A percentile compares a stretch with the other conserved stretches of the same genome.
phyloP scores from a whole-genome alignment of 2,113 vertebrate genomes.

The Dermatemys mawii region DNA sequence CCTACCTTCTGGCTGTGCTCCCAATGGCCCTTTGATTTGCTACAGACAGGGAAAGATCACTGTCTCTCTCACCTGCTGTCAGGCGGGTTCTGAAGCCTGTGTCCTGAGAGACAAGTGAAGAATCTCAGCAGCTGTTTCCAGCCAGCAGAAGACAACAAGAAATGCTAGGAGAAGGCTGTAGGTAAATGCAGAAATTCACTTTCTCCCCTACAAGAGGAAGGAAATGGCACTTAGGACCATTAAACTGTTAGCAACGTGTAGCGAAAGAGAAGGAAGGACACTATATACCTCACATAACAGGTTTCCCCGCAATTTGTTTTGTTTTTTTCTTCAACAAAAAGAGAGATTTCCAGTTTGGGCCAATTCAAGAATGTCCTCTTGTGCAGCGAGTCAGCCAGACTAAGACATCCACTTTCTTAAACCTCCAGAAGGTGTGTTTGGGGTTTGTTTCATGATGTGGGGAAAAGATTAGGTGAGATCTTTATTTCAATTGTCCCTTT shows the following conservation, averaged over 20 bases:
- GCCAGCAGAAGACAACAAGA: neutral
- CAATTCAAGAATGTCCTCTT: neutral
- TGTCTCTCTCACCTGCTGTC: neutral
- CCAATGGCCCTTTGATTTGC: neutral
- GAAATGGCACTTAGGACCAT: neutral
- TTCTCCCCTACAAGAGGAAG: neutral
- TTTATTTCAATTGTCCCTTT: neutral
- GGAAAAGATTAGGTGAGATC: neutral
- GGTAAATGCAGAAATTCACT: neutral
- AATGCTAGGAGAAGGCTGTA: neutral
- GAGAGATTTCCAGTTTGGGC: neutral
- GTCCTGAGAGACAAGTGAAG: neutral
- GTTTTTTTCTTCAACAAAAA: neutral
- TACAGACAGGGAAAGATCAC: neutral
- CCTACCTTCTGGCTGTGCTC: neutral
- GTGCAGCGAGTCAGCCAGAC: neutral
- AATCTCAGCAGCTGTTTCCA: neutral
- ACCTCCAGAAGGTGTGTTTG: neutral
- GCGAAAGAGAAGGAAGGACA: neutral
- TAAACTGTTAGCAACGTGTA: neutral
- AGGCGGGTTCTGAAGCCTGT: neutral
- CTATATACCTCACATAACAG: neutral
- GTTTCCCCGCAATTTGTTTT: neutral
- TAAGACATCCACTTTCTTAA: fast-evolving
- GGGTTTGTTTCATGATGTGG: neutral